Evolutionary conservation across 1,140 invertebrate species (phyloP), one percentile per base, ranked within the genome.

Genomic region (Leguminivora glycinivorella): DNA sequence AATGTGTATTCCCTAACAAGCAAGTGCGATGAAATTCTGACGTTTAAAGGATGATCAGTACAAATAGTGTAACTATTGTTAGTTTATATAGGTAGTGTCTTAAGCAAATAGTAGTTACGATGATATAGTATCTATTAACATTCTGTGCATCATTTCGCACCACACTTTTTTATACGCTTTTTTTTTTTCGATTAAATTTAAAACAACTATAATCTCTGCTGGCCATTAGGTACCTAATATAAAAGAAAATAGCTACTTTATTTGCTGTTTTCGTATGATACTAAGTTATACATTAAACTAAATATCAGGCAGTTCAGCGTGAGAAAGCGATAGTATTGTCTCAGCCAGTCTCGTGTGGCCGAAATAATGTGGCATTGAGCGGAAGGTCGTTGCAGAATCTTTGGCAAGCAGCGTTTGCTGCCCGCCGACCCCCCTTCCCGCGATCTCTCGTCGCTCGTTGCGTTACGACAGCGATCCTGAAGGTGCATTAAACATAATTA

Each of bases 371-470:
- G 85, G 80, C 87, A 87, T 89, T 87, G 87, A 75, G 43, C 58
- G 75, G 87, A 89, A 89, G 87, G 87, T 82, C 85, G 80, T 72
- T 81, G 81, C 76, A 84, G 79, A 81, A 76, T 85, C 79, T 85
- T 87, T 88, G 84, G 84, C 83, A 85, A 82, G 79, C 75, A 47
- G 67, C 67, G 68, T 75, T 67, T 72, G 67, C 75, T 68, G 78
- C 76, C 70, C 81, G 69, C 67, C 72, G 74, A 52, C 71, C 52
- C 38, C 70, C 67, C 63, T 31, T 69, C 60, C 47, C 72, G 69
- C 52, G 72, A 58, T 29, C 6, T 22, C 60, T 68, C 73, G 17
- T 71, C 58, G 31, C 19, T 72, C 67, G 31, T 29, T 26, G n/a
- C 4, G 25, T 60, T 60, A 6, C 56, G 56, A 60, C 56, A 60